Evolutionary conservation across 2,797 vertebrate species (phyloP).

Genomic region (Sphenopsis melanotis): DNA sequence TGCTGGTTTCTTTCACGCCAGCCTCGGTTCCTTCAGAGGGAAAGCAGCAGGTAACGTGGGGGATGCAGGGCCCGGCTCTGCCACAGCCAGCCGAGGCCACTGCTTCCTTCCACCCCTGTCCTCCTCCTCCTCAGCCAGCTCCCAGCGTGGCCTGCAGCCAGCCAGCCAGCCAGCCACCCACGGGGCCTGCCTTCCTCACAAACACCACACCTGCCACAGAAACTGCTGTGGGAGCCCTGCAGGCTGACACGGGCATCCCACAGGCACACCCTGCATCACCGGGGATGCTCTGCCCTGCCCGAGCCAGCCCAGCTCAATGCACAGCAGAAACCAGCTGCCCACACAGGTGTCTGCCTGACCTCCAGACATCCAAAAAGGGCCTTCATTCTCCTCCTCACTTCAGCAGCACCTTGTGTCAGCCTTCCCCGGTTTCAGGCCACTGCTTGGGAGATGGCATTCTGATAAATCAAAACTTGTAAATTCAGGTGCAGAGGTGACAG

Average conservation of each 20-base stretch:
- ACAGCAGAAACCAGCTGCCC: background rate
- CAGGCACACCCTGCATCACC: background rate
- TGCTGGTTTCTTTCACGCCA: fast-evolving
- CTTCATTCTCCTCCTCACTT: no score
- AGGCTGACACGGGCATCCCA: background rate
- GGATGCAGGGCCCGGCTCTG: background rate
- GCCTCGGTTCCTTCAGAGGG: background rate
- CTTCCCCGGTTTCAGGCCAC: background rate
- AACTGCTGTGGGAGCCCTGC: background rate
- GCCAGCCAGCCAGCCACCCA: background rate
- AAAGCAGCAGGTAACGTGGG: background rate
- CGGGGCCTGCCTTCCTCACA: background rate
- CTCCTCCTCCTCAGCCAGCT: background rate
- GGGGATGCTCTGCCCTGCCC: background rate
- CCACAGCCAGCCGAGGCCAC: fast-evolving
- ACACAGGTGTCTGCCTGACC: background rate
- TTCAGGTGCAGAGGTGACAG: background rate
- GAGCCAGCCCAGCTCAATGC: background rate
- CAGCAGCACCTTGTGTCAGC: background rate
- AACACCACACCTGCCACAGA: background rate
- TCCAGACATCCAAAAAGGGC: background rate
- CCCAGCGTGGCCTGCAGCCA: background rate
- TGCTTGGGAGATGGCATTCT: background rate
- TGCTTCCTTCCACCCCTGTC: background rate
- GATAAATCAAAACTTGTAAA: background rate